Evolutionary conservation across 1,140 invertebrate species (phyloP), one percentile per base, ranked within the genome.

Genomic region (Gryllus bimaculatus): DNA sequence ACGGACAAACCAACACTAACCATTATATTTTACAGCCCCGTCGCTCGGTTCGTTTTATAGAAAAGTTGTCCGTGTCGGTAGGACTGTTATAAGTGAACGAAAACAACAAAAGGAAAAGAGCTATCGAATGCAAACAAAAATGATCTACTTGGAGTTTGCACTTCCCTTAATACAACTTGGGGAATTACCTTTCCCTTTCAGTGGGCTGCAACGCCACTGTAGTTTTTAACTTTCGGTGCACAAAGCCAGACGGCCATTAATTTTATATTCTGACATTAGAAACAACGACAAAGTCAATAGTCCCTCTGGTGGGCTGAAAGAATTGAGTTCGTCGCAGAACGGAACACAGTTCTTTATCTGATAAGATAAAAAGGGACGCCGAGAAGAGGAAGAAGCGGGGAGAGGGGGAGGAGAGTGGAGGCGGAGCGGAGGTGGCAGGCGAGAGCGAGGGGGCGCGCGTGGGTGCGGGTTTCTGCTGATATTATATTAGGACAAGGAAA

Each of bases 61-160:
- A 66, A 66, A 66, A 7, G 2, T 18, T 66, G 54, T 66, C 54
- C 54, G 10, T 10, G 54, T 13, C 54, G 54, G 54, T 0, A 1
- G 54, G 18, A 66, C 54, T 13, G 26, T 39, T 39, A 39, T 39
- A 39, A 39, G 26, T 39, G 26, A 39, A 66, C 54, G 10, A 10
- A 13, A 66, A 66, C 2, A 0, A 66, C 2, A 66, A 66, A 66
- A 66, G 18, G 49, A 54, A 66, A 66, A 10, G 7, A 2, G 54
- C 26, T 39, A 39, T 39, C 26, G 54, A 66, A 7, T n/a, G 10
- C 10, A 18, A 18, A 66, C 54, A 66, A 66, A 66, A 66, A 66
- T 66, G 54, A 66, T 66, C 54, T 66, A 66, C 54, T 66, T 66
- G n/a, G 54, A 66, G 54, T n/a, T n/a, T 66, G 54, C 54, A 66